These are phyloP conservation scores for Synaphobranchus kaupii DNA, from an alignment of 2,797 vertebrate species.

Conservation along the genomic window DNA sequence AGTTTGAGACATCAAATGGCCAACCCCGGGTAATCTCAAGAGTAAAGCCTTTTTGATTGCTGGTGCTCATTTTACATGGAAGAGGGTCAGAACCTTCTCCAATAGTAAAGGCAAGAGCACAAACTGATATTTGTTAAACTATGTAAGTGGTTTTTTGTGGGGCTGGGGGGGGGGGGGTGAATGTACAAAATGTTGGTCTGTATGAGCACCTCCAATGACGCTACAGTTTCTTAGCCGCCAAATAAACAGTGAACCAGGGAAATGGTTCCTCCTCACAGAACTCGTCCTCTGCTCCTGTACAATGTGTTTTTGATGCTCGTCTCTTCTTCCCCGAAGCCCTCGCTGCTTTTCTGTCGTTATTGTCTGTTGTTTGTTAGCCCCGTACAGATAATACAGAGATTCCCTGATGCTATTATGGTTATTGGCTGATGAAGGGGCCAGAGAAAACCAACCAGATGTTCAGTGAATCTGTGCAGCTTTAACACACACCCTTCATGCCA, in stretches of 20 bases:
- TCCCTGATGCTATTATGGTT: background rate
- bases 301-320: background rate
- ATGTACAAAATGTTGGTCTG: background rate
- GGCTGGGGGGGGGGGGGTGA: background rate
- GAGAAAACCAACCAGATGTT: background rate
- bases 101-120: background rate
- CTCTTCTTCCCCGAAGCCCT: background rate
- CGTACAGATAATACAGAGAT: background rate
- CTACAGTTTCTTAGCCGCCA: background rate
- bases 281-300: background rate
- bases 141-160: background rate
- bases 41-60: background rate
- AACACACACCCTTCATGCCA: background rate
- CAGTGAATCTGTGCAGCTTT: background rate
- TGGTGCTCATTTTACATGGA: background rate
- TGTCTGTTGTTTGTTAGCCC: background rate
- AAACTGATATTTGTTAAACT: background rate
- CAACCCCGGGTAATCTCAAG: background rate
- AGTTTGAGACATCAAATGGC: conserved; percentile 13
- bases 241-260: background rate
- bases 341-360: background rate
- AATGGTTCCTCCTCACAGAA: background rate
- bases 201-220: background rate
- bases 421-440: background rate
- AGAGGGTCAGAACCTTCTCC: background rate